Percentiles rank a stretch among this genome's conserved stretches.
Evolutionary conservation across 2,888 invertebrate genomes (phyloP).

Genomic region (Drosophila tripunctata): DNA sequence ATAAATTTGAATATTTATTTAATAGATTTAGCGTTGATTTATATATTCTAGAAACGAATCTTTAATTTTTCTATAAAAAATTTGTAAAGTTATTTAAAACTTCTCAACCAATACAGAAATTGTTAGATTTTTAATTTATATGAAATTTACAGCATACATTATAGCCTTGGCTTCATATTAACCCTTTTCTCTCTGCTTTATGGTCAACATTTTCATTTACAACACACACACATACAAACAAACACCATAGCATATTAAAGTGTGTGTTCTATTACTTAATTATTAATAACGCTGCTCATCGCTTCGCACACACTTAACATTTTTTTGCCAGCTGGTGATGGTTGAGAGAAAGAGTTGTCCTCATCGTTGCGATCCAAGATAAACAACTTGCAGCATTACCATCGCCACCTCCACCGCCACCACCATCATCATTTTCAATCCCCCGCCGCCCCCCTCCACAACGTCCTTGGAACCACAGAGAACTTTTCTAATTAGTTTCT

Average conservation of each 20-base stretch:
- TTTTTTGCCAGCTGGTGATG: constrained; percentile 44
- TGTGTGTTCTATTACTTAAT: constrained; percentile 69
- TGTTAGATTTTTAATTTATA: constrained; percentile 4
- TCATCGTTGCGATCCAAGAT: constrained; percentile 35
- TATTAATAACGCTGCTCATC: constrained; percentile 64
- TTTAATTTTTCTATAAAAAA: neutral
- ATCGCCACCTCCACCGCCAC: neutral
- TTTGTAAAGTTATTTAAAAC: neutral
- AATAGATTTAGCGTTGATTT: neutral
- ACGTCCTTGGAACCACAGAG: constrained; percentile 46
- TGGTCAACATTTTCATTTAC: constrained; percentile 37
- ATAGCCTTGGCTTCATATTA: constrained; percentile 17
- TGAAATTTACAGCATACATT: constrained; percentile 19
- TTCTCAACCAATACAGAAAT: neutral
- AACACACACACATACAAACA: neutral
- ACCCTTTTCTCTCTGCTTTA: constrained; percentile 15
- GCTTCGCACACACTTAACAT: constrained; percentile 27
- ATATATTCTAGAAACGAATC: too few relatives aligned
- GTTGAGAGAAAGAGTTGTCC: constrained; percentile 45
- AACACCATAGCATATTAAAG: constrained; percentile 28
- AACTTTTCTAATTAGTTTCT: constrained; percentile 76
- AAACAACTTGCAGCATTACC: constrained; percentile 35
- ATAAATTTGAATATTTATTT: neutral
- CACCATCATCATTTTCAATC: neutral
- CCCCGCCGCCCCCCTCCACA: too few relatives aligned